A percentile compares a stretch with the other conserved stretches of the same genome.
Evolutionary conservation across 1,140 invertebrate genomes (phyloP).

Genomic region (Aradophagus sp.): DNA sequence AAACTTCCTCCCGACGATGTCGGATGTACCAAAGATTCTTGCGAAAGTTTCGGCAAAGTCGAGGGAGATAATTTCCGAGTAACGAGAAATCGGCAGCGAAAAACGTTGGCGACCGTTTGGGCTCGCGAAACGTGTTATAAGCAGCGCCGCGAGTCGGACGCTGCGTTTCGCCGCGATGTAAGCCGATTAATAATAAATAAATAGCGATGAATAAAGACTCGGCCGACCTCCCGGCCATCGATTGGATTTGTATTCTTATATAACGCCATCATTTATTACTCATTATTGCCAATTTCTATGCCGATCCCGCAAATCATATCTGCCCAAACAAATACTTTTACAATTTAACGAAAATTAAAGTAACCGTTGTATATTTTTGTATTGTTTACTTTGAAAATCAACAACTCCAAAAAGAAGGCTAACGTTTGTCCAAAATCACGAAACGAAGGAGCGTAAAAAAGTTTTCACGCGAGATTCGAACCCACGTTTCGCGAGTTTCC

Average conservation of each 20-base stretch:
- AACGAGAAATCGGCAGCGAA: conserved; percentile 51
- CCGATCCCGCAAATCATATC: background rate
- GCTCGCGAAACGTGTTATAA: conserved; percentile 35
- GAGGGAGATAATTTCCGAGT: conserved; percentile 54
- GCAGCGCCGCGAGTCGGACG: conserved; percentile 35
- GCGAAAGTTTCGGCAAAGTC: conserved; percentile 53
- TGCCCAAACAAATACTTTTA: background rate
- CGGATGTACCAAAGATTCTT: conserved; percentile 57
- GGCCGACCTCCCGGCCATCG: conserved; percentile 33
- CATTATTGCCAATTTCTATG: background rate
- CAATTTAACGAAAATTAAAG: background rate
- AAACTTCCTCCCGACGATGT: conserved; percentile 56
- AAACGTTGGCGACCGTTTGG: conserved; percentile 54
- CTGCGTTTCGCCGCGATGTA: conserved; percentile 37
- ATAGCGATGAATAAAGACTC: conserved; percentile 36
- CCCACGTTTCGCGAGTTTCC: no score
- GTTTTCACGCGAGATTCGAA: no score
- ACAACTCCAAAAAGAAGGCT: no score
- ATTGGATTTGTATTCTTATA: conserved; percentile 28
- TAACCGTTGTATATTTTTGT: no score
- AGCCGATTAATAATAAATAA: conserved; percentile 56
- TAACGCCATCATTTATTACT: conserved; percentile 6
- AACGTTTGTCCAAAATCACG: no score
- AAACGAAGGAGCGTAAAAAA: no score
- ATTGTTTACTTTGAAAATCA: no score